These are phyloP conservation scores for Pelobates fuscus DNA, from an alignment of 2,113 vertebrate genomes.

Conservation along the genomic window DNA sequence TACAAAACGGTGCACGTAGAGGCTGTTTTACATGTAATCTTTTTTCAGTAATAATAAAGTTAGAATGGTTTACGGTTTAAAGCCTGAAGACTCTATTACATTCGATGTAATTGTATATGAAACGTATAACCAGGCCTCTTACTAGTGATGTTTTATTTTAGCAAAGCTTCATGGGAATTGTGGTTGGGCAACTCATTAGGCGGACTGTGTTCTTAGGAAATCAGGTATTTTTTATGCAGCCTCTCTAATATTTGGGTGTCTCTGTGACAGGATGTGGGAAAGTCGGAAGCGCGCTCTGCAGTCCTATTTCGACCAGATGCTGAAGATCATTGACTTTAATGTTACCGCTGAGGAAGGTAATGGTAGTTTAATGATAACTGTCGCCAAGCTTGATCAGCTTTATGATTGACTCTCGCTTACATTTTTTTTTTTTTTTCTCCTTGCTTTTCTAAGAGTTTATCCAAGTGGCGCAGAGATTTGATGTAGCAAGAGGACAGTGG, in stretches of 20 bases:
- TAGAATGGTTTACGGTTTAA: no score
- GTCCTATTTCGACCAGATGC: constrained; percentile 48
- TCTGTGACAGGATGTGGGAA: constrained; percentile 52
- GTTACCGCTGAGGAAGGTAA: constrained; percentile 56
- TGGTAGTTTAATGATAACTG: neutral
- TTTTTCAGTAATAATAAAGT: no score
- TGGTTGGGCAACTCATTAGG: no score
- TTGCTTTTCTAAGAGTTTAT: constrained; percentile 60
- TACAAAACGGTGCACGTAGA: no score
- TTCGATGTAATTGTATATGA: no score
- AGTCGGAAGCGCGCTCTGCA: constrained; percentile 47
- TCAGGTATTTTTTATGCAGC: no score
- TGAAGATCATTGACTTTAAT: constrained; percentile 52
- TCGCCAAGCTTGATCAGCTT: neutral
- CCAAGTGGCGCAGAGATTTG: constrained; percentile 64
- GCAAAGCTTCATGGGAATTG: no score
- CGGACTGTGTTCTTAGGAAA: no score
- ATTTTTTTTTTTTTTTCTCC: neutral
- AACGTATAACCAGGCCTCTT: no score
- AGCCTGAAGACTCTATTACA: no score
- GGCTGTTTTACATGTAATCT: no score
- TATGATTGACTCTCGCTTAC: neutral
- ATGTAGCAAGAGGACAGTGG: constrained; percentile 69
- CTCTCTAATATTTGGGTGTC: neutral
- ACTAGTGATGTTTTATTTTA: no score